phyloP scores from a whole-genome alignment of 64 coral and sea anemone genomes.

The Montipora efflorescens region DNA sequence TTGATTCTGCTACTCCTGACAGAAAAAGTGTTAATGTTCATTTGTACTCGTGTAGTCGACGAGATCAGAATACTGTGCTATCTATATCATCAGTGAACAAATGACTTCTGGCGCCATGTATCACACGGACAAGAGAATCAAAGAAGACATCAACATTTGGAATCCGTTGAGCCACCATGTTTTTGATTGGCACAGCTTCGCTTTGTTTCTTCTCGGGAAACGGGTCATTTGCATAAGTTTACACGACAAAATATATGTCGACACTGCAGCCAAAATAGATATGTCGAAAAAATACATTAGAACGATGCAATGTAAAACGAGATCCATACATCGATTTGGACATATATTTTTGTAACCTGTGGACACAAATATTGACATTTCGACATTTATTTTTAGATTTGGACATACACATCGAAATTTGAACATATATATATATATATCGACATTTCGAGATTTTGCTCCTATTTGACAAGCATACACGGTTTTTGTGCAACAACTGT shows the following conservation, averaged over 20 bases:
- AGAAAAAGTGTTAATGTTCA: conserved; percentile 8
- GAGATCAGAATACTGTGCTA: conserved; percentile 9
- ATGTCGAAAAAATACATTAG: conserved; percentile 1
- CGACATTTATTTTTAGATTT: neutral
- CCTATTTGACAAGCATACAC: conserved; percentile 3
- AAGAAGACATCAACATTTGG: conserved; percentile 3
- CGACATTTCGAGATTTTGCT: neutral
- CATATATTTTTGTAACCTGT: neutral
- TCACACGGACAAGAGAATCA: conserved; percentile 4
- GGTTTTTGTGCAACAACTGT: no score
- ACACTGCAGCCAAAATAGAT: neutral
- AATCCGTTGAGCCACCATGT: neutral
- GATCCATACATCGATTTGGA: neutral
- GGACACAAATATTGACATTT: conserved; percentile 5
- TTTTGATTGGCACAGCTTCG: neutral
- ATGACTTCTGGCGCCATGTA: conserved; percentile 2
- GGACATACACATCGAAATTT: neutral
- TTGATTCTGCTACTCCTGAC: conserved; percentile 15
- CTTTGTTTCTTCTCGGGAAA: neutral
- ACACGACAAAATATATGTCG: neutral
- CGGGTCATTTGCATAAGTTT: neutral
- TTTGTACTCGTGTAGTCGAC: conserved; percentile 14
- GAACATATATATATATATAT: neutral
- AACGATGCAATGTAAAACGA: neutral
- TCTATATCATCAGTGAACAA: neutral